These are phyloP conservation scores for Pyralis farinalis DNA, from an alignment of 2,888 invertebrate species.

Conservation along the genomic window DNA sequence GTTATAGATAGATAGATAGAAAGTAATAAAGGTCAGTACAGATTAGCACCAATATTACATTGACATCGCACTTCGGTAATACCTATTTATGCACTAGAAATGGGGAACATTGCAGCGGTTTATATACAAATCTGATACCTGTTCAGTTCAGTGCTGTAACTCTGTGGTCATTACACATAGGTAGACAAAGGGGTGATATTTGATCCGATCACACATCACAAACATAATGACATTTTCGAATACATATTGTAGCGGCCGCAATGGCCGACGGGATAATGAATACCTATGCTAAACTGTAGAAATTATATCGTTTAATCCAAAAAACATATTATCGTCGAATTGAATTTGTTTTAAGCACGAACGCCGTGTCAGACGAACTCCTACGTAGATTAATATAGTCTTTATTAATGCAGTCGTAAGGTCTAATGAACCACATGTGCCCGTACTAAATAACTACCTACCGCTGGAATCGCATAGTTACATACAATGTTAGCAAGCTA, in stretches of 20 bases:
- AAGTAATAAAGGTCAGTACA: no score
- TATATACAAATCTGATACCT: conserved; percentile 4
- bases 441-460: conserved; percentile 34
- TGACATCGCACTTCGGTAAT: no score
- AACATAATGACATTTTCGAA: conserved; percentile 18
- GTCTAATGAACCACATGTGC: conserved; percentile 39
- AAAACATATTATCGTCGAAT: conserved; percentile 54
- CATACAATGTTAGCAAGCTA: conserved; percentile 56
- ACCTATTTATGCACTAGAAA: no score
- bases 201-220: neutral
- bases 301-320: conserved; percentile 50
- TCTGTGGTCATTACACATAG: no score
- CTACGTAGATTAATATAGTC: conserved; percentile 47
- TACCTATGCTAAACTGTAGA: conserved; percentile 37
- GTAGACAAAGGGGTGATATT: conserved; percentile 1
- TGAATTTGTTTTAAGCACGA: conserved; percentile 62
- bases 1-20: no score
- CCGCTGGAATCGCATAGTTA: conserved; percentile 36
- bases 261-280: conserved; percentile 32
- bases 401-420: conserved; percentile 54
- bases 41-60: no score
- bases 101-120: neutral
- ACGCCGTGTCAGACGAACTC: conserved; percentile 47
- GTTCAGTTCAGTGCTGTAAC: no score
- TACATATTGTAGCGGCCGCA: neutral